Evolutionary conservation across 2,113 vertebrate species (phyloP).

Genomic region (Calidris pygmaea): DNA sequence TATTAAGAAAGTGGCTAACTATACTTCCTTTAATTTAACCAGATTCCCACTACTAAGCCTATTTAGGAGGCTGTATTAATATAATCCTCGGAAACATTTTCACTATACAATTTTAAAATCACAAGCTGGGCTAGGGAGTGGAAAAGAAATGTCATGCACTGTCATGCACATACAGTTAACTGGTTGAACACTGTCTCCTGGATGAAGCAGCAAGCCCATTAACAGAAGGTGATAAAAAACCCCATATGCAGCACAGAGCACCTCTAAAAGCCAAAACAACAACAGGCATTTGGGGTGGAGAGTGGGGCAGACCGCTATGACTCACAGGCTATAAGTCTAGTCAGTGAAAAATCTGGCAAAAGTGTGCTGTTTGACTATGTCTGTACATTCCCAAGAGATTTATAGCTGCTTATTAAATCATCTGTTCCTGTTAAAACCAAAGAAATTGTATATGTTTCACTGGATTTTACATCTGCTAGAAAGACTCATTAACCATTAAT

Average conservation of each 20-base stretch:
- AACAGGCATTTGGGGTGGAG: constrained; percentile 16
- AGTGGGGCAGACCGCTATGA: not conserved
- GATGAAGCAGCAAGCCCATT: not conserved
- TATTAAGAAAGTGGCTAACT: not conserved
- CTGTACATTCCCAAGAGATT: constrained; percentile 49
- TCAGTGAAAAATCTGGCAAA: constrained; percentile 47
- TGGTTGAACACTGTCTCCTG: not conserved
- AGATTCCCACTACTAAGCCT: not conserved
- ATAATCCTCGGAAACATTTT: not conserved
- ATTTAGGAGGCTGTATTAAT: not conserved
- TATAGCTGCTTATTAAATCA: constrained; percentile 61
- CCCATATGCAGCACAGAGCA: not conserved
- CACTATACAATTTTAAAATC: not conserved
- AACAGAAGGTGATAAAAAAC: not conserved
- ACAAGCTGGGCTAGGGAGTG: not conserved
- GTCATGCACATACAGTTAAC: not conserved
- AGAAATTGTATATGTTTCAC: constrained; percentile 23
- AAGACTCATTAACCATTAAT: not conserved
- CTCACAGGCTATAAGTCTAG: constrained; percentile 31
- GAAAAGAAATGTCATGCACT: not conserved
- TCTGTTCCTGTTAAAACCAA: constrained; percentile 44
- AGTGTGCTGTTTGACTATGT: constrained; percentile 17
- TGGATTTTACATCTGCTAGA: constrained; percentile 30
- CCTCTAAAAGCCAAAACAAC: constrained; percentile 32
- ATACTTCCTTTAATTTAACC: not conserved